Conservation (phyloP, 2,888 invertebrate species). For the Allophyes oxyacanthae region DNA sequence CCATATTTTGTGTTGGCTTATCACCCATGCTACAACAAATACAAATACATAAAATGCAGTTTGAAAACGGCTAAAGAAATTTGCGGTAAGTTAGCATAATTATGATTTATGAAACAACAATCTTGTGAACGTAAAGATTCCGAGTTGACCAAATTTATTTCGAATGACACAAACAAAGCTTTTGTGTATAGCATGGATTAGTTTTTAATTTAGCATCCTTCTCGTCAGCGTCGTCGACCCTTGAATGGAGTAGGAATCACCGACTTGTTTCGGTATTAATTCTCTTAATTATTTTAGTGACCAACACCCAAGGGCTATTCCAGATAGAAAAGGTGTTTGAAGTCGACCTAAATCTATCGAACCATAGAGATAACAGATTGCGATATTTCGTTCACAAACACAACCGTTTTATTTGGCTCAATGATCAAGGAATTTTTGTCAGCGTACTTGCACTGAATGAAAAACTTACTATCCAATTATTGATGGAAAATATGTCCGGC, state of each 20-base stretch:
- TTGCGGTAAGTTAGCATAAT: slow-evolving; percentile 80
- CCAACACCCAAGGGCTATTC: slow-evolving; percentile 81
- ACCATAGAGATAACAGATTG: slow-evolving; percentile 79
- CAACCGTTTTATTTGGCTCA: slow-evolving; percentile 88
- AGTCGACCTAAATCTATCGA: slow-evolving; percentile 81
- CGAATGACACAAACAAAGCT: background rate
- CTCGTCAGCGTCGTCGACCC: no score
- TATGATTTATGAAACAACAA: background rate
- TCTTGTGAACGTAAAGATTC: background rate
- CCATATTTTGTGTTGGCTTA: slow-evolving; percentile 89
- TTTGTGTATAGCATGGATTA: background rate
- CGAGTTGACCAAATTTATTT: no score
- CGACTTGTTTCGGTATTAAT: background rate
- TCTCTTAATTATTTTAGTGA: slow-evolving; percentile 74
- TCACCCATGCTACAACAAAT: slow-evolving; percentile 87
- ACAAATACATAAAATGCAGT: slow-evolving; percentile 88
- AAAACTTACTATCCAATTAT: slow-evolving; percentile 81
- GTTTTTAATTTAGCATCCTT: background rate
- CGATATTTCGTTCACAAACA: slow-evolving; percentile 89
- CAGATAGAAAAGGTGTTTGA: slow-evolving; percentile 79
- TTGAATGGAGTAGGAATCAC: no score
- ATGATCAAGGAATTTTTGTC: slow-evolving; percentile 83
- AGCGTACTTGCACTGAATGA: slow-evolving; percentile 85
- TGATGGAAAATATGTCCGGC: slow-evolving; percentile 87
- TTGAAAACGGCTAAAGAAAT: slow-evolving; percentile 88